Evolutionary conservation across 2,888 invertebrate genomes (phyloP), one percentile per base, ranked within the genome.

Genomic region (Boloria euphrosyne): DNA sequence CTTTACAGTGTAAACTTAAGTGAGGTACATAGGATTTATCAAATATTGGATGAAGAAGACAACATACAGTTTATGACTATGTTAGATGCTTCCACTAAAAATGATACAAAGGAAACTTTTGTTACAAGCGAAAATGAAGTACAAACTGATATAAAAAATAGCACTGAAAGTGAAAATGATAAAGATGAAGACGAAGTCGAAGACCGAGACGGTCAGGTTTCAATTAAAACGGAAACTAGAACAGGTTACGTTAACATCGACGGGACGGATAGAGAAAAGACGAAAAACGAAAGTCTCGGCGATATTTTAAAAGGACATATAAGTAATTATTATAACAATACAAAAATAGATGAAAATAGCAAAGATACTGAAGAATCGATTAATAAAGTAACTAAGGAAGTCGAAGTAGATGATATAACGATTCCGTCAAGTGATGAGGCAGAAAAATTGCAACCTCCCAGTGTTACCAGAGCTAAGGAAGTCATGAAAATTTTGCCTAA

Each of bases 401-500:
- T 86, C 0, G 84, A 89, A 70, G 86, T 91, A 0, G 90, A 90
- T 55, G 91, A 92, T 74, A 90, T 92, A 68, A 86, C 90, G 60
- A 77, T 87, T 4, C 77, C 85, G 0, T 76, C 82, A 47, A 77
- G 71, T 53, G 70, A 77, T 27, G 79, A 81, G 44, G 27, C 71
- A 2, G 83, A 83, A 57, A 74, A 73, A 38, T 60, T 87, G 27
- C 81, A 84, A 66, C 77, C 86, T 22, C 87, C 88, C n/a, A 86
- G 86, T 73, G 80, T 77, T 44, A 81, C 82, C 1, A 87, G 81
- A 73, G 80, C 88, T 0, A 92, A 87, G 66, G 84, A 86, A 64
- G 79, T 80, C 0, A 83, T 87, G 52, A 89, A 85, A 75, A 83
- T 94, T 47, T 85, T 94, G 69, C 93, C 94, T 0, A 93, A 93